Conservation (phyloP, 2,888 invertebrate genomes). For the Phragmatobia fuliginosa region DNA sequence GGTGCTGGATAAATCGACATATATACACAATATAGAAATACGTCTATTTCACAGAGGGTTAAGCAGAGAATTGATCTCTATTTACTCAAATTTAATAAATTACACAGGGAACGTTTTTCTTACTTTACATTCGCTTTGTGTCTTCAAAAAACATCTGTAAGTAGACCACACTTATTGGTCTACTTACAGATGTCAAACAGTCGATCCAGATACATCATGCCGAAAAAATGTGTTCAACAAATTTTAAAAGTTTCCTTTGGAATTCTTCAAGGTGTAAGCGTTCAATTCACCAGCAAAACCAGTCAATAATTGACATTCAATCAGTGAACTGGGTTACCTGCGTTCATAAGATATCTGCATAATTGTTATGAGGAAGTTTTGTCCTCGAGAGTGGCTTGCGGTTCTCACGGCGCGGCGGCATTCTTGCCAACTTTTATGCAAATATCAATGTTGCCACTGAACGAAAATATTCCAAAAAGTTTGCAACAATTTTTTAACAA, state of each 20-base stretch:
- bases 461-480: neutral
- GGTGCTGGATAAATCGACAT: too few relatives aligned
- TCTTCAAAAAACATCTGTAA: too few relatives aligned
- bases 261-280: neutral
- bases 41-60: too few relatives aligned
- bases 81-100: too few relatives aligned
- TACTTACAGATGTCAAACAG: too few relatives aligned
- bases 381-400: conserved; percentile 5
- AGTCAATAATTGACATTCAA: conserved; percentile 10
- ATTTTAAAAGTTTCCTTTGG: neutral
- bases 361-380: conserved; percentile 7
- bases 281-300: conserved; percentile 6
- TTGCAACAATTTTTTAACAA: neutral
- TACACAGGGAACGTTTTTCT: neutral
- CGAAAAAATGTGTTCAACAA: neutral
- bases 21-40: too few relatives aligned
- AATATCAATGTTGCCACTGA: neutral
- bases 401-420: conserved; percentile 12
- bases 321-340: conserved; percentile 7
- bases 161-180: too few relatives aligned
- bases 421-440: conserved; percentile 11
- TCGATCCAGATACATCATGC: neutral
- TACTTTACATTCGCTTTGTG: neutral
- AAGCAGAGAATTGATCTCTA: too few relatives aligned
- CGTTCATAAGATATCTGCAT: conserved; percentile 13